Conservation (phyloP, 2,888 invertebrate genomes). For the Beris morrisii region DNA sequence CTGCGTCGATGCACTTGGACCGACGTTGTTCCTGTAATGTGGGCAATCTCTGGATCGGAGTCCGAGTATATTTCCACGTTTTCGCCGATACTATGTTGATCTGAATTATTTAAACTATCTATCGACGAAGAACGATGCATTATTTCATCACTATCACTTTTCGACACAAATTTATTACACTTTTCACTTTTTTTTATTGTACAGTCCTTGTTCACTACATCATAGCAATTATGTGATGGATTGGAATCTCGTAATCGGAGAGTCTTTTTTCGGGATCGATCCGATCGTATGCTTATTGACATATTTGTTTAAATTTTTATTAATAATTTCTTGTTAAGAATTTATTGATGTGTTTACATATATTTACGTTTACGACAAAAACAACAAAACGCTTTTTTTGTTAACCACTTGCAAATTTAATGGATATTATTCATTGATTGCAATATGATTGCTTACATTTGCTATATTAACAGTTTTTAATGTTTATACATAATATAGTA, state of each 20-base stretch:
- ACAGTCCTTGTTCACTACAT: slow-evolving; percentile 7
- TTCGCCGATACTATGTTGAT: slow-evolving; percentile 65
- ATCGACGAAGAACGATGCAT: slow-evolving; percentile 59
- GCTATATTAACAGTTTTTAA: no score
- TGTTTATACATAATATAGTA: no score
- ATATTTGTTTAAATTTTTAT: slow-evolving; percentile 41
- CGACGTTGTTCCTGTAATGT: slow-evolving; percentile 53
- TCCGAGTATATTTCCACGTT: slow-evolving; percentile 63
- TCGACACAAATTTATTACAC: slow-evolving; percentile 30
- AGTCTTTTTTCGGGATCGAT: slow-evolving; percentile 34
- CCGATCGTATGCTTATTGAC: slow-evolving; percentile 49
- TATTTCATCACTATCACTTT: slow-evolving; percentile 40
- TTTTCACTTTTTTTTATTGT: slow-evolving; percentile 35
- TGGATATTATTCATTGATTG: slow-evolving; percentile 20
- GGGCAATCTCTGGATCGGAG: slow-evolving; percentile 67
- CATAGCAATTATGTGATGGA: slow-evolving; percentile 58
- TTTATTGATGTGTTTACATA: slow-evolving; percentile 3
- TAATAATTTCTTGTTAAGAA: slow-evolving; percentile 21
- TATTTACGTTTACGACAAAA: slow-evolving; percentile 22
- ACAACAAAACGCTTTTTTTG: no score
- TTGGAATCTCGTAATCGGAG: slow-evolving; percentile 39
- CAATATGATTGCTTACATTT: no score
- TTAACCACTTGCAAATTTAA: not conserved
- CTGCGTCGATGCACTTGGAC: slow-evolving; percentile 52
- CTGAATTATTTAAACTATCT: slow-evolving; percentile 71